Conservation (phyloP, 2,113 vertebrate species). For the Calypte anna region DNA sequence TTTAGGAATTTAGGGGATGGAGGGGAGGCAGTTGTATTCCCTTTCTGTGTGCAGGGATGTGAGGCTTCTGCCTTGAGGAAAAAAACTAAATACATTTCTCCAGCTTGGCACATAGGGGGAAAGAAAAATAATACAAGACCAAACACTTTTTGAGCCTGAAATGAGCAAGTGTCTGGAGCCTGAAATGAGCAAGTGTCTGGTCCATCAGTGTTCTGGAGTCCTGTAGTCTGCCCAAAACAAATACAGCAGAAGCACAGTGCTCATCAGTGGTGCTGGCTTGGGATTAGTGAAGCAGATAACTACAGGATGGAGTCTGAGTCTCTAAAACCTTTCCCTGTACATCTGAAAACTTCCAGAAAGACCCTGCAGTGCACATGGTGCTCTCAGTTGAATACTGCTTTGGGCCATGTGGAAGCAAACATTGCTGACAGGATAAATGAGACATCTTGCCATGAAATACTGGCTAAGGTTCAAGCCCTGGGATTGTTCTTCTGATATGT, state of each 20-base stretch:
- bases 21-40: neutral
- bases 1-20: neutral
- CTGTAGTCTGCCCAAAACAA: neutral
- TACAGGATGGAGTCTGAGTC: neutral
- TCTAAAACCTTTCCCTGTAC: neutral
- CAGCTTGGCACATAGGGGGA: neutral
- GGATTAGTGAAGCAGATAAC: neutral
- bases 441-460: neutral
- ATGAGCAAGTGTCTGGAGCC: too few species aligned
- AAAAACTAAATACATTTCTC: neutral
- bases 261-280: accelerated
- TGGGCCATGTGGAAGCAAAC: neutral
- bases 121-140: neutral
- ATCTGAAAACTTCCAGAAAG: neutral
- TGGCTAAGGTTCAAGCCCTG: neutral
- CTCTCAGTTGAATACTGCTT: neutral
- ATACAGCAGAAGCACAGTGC: neutral
- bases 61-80: neutral
- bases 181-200: too few species aligned
- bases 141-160: neutral
- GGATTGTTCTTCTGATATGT: neutral
- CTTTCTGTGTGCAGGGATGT: neutral
- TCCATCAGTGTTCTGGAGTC: neutral
- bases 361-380: neutral
- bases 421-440: neutral